A percentile compares a stretch with the other conserved stretches of the same genome.
phyloP scores from a whole-genome alignment of 2,888 invertebrate genomes.

The Julus scandinavius region DNA sequence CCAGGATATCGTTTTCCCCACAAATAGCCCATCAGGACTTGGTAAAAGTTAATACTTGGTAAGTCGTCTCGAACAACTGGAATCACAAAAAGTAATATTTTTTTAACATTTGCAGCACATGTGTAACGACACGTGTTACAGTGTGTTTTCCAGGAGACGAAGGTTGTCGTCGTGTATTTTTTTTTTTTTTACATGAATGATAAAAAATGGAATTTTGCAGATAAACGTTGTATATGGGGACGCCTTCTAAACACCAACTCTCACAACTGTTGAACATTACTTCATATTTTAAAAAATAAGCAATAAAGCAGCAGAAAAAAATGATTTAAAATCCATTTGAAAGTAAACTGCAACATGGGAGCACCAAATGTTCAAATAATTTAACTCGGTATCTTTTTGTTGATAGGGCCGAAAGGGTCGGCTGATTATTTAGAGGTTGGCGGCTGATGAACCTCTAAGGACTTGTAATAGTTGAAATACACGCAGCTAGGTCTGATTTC shows the following conservation, averaged over 20 bases:
- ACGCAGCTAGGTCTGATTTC: neutral
- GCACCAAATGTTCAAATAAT: conserved; percentile 39
- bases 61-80: neutral
- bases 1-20: neutral
- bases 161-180: conserved; percentile 23
- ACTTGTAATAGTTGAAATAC: conserved; percentile 20
- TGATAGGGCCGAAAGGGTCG: conserved; percentile 45
- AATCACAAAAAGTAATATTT: neutral
- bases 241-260: conserved; percentile 29
- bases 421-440: conserved; percentile 36
- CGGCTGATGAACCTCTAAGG: conserved; percentile 37
- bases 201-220: conserved; percentile 21
- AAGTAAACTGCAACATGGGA: conserved; percentile 2
- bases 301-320: neutral
- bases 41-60: neutral
- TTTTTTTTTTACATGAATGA: neutral
- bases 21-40: neutral
- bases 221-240: conserved; percentile 18
- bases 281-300: conserved; percentile 41
- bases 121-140: conserved; percentile 34
- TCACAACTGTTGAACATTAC: conserved; percentile 45
- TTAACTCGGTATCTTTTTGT: conserved; percentile 31
- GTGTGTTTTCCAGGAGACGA: conserved; percentile 5
- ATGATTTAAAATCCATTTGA: conserved; percentile 34
- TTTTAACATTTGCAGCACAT: neutral